A percentile compares a stretch with the other conserved stretches of the same genome.
phyloP scores from a whole-genome alignment of 2,113 vertebrate genomes.

The Nyctereutes procyonoides region DNA sequence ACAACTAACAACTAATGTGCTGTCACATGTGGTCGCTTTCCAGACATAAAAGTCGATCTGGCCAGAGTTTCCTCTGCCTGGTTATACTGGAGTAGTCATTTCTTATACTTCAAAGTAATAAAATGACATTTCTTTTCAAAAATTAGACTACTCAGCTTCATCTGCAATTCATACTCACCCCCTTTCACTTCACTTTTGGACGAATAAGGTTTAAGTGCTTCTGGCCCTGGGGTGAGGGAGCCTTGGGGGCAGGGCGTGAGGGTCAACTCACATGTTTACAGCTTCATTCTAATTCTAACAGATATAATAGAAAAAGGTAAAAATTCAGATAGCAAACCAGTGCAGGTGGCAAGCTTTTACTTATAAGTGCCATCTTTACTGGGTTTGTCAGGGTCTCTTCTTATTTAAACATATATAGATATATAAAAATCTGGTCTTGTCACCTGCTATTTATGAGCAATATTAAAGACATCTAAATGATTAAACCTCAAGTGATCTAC shows the following conservation, averaged over 20 bases:
- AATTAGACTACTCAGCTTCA: not conserved
- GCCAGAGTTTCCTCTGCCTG: not conserved
- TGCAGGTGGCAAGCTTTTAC: not conserved
- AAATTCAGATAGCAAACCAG: not conserved
- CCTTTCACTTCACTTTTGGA: not conserved
- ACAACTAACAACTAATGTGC: not conserved
- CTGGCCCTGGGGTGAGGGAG: not conserved
- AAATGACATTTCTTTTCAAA: not conserved
- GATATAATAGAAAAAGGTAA: not conserved
- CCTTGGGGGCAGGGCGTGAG: not conserved
- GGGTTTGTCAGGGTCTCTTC: not conserved
- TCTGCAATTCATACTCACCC: not conserved
- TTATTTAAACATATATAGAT: not conserved
- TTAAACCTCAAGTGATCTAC: not conserved
- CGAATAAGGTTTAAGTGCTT: not conserved
- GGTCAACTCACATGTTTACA: not conserved
- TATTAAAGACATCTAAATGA: not conserved
- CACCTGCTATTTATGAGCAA: not conserved
- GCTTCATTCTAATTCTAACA: not conserved
- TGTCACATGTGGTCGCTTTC: slow-evolving; percentile 12
- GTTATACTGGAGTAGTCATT: not conserved
- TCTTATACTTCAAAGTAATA: not conserved
- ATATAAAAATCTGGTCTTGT: not conserved
- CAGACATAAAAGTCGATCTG: not conserved
- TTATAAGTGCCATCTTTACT: not conserved